Base-by-base conservation (phyloP, 2,113 vertebrate genomes). In the Podarcis cretensis region DNA sequence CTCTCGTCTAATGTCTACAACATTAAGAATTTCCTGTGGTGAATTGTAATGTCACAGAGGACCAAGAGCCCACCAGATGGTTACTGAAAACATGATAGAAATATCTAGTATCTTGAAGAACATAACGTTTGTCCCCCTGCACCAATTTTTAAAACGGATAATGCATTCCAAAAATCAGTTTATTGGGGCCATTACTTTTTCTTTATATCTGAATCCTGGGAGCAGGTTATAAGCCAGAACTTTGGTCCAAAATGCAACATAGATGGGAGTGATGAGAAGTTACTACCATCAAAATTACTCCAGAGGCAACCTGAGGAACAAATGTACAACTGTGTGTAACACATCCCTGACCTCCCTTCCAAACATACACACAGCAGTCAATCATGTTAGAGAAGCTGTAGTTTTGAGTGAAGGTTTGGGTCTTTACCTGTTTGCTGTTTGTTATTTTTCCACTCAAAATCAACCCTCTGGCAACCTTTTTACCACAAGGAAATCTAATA, bases 1-100 rank as follows among this genome's bases (percentile, higher is more conserved):
- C 63, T 89, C 89, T 80, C 8, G 71, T 43, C 83, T 90, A 88
- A 65, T 89, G 65, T 65, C 21, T 13, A 3, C 85, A 90, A 90
- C 89, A 86, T 82, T n/a, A 74, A 89, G 0, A 0, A 1, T 65
- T 88, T 18, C 0, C 1, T 12, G 6, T 84, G 7, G 76, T 77
- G 2, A 0, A 0, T 84, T 84, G 84, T 81, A 85, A 87, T 54
- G 40, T 1, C 1, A 27, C 12, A 20, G 74, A 40, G 18, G 7
- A 4, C 74, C 20, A 10, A 40, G 69, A 71, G 30, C n/a, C n/a
- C 30, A 71, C 69, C 65, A 30, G 68, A 4, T 69, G 10, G 2
- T 69, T 9, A 69, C 69, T n/a, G 13, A 30, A 71, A 71, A 71
- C 27, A 71, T 71, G 10, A 71, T 13, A 6, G 27, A 71, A 71